Evolutionary conservation across 2,888 invertebrate species (phyloP).

Genomic region (Homarus gammarus): DNA sequence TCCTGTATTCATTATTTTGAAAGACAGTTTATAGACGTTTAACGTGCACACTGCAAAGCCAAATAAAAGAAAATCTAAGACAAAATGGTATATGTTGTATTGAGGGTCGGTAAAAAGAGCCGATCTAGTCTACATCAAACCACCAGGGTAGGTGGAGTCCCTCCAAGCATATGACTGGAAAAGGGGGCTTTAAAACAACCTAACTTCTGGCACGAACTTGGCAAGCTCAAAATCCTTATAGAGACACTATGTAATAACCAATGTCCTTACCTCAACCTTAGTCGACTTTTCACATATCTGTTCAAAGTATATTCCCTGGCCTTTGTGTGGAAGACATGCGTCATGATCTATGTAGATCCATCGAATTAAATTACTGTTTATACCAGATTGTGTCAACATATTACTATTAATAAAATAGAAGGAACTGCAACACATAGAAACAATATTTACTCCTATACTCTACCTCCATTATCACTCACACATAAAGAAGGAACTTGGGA

Average conservation of each 20-base stretch:
- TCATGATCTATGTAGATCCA: neutral
- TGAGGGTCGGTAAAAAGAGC: constrained; percentile 27
- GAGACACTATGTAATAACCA: constrained; percentile 23
- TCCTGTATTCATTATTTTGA: constrained; percentile 53
- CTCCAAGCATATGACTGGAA: constrained; percentile 61
- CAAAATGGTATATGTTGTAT: constrained; percentile 30
- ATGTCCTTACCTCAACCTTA: constrained; percentile 31
- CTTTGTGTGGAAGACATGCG: neutral
- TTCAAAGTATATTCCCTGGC: neutral
- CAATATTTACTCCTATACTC: too few relatives aligned
- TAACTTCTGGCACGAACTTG: constrained; percentile 55
- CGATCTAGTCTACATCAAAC: constrained; percentile 59
- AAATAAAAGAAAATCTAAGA: constrained; percentile 49
- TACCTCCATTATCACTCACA: too few relatives aligned
- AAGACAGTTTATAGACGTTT: constrained; percentile 40
- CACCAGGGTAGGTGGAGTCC: constrained; percentile 27
- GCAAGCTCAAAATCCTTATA: constrained; percentile 45
- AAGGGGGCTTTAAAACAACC: constrained; percentile 30
- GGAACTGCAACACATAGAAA: too few relatives aligned
- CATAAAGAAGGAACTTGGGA: too few relatives aligned
- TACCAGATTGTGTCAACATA: neutral
- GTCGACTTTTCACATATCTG: neutral
- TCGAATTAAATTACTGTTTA: neutral
- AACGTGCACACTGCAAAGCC: constrained; percentile 70
- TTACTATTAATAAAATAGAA: too few relatives aligned